These are phyloP conservation scores for Drosophila setosimentum DNA, from an alignment of 2,888 invertebrate genomes.

Conservation along the genomic window DNA sequence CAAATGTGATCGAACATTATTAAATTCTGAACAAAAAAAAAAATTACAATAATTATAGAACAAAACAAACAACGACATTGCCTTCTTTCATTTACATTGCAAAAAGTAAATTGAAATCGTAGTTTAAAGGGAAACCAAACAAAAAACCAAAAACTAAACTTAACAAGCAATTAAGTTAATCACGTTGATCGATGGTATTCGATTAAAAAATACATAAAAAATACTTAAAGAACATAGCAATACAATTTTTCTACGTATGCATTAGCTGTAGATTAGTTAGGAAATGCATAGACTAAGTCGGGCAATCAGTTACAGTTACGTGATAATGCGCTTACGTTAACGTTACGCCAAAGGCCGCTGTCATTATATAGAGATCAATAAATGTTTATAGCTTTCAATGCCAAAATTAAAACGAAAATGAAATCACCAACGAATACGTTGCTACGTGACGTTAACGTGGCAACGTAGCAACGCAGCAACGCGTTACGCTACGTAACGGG, in stretches of 20 bases:
- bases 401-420: slow-evolving; percentile 83
- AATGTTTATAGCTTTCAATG: slow-evolving; percentile 82
- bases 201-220: slow-evolving; percentile 5
- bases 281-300: slow-evolving; percentile 61
- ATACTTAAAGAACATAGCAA: not conserved
- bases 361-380: slow-evolving; percentile 71
- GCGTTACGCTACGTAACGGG: slow-evolving; percentile 60
- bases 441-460: slow-evolving; percentile 60
- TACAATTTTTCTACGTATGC: slow-evolving; percentile 66
- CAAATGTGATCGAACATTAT: slow-evolving; percentile 72
- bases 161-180: slow-evolving; percentile 28
- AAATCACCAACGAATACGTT: slow-evolving; percentile 80
- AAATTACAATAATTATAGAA: slow-evolving; percentile 43
- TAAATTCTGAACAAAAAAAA: slow-evolving; percentile 33
- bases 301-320: slow-evolving; percentile 43
- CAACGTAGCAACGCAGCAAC: slow-evolving; percentile 65
- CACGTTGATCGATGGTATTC: slow-evolving; percentile 28
- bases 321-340: slow-evolving; percentile 56
- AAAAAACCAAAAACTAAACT: not conserved
- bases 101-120: slow-evolving; percentile 48
- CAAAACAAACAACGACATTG: slow-evolving; percentile 68
- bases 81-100: slow-evolving; percentile 67
- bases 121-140: slow-evolving; percentile 22
- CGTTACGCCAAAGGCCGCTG: slow-evolving; percentile 54
- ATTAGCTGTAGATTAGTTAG: slow-evolving; percentile 52